Evolutionary conservation across 1,140 invertebrate genomes (phyloP).

Genomic region (Aphis gossypii): DNA sequence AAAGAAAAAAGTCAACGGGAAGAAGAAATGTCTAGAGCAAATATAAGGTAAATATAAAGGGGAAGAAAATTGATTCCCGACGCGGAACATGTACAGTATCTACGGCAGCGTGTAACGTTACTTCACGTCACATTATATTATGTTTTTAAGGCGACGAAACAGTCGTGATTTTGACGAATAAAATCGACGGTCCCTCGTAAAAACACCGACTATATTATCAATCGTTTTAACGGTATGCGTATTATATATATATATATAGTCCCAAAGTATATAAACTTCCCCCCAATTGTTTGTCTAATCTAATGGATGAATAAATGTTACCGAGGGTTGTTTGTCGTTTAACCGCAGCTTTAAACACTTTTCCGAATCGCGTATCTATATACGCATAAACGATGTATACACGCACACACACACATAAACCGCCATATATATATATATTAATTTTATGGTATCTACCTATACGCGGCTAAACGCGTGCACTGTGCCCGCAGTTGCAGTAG

Average conservation of each 20-base stretch:
- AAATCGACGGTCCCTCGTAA: slow-evolving; percentile 25
- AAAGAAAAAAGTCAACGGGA: neutral
- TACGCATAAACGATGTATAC: neutral
- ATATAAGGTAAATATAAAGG: neutral
- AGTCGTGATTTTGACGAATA: slow-evolving; percentile 14
- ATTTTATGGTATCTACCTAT: neutral
- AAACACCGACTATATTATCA: neutral
- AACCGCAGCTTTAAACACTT: slow-evolving; percentile 22
- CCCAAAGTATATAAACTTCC: slow-evolving; percentile 30
- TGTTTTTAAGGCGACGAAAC: neutral
- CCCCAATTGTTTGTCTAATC: slow-evolving; percentile 34
- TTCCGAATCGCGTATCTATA: neutral
- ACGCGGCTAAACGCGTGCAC: neutral
- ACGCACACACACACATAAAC: neutral
- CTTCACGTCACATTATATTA: neutral
- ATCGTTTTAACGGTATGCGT: neutral
- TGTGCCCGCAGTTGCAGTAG: neutral
- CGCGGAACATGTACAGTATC: neutral
- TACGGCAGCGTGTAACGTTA: neutral
- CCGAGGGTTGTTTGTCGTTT: slow-evolving; percentile 27
- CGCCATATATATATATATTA: neutral
- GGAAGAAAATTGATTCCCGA: neutral
- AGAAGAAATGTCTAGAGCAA: neutral
- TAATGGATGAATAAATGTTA: slow-evolving; percentile 28
- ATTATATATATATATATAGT: neutral